Evolutionary conservation across 2,797 vertebrate genomes (phyloP), one percentile per base, ranked within the genome.

Genomic region (Balearica regulorum): DNA sequence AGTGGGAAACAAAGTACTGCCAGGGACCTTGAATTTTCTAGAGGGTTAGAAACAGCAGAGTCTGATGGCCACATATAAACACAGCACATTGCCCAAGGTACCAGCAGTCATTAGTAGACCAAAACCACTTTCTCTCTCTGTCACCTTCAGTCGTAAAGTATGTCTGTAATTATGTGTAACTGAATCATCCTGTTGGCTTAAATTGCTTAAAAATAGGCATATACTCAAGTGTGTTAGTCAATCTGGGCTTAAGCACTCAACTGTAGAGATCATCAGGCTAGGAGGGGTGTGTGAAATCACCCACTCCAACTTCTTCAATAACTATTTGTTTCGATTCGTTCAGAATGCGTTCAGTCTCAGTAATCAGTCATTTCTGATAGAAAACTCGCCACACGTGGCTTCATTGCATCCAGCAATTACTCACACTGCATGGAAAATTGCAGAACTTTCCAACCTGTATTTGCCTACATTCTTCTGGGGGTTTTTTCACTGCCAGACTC

Each of bases 381-480:
- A 66, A 69, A 92, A 77, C 18, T 69, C 1, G 0, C 41, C 0
- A 0, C 31, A n/a, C 1, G 0, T 55, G 72, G 25, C 11, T 75
- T 68, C 57, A 10, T 39, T 71, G 7, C 53, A 24, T 48, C 66
- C 49, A 41, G 8, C 1, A 0, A 8, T 85, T 44, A 26, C 16
- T 58, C 44, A 43, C 44, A 43, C 18, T 4, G 20, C 12, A 6
- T 13, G 68, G 37, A 76, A 79, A 69, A 39, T 6, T 2, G 7
- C 5, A 1, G 35, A 17, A 22, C 37, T 82, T 80, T 14, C 6
- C 51, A 85, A 31, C 5, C 46, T 39, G n/a, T 17, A 13, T 44
- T 65, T 79, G 14, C 13, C 29, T 64, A 22, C 19, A 16, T 28
- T 61, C 75, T 79, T 57, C 33, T 31, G 22, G 13, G 2, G 37